phyloP scores from a whole-genome alignment of 2,888 invertebrate species.

The Drepanosiphum platanoidis region DNA sequence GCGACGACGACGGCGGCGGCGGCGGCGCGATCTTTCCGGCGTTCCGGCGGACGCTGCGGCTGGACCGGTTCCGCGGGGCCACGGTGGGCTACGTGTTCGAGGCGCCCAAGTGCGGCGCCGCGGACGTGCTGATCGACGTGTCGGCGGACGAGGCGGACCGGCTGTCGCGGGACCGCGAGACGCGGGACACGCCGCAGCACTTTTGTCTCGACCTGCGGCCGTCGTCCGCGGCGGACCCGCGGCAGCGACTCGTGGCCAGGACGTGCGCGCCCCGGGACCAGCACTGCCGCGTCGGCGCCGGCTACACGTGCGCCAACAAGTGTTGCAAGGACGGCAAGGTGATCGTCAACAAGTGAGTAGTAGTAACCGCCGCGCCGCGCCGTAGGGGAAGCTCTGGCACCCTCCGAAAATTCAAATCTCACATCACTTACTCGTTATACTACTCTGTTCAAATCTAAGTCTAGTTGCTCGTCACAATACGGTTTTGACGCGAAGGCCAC shows the following conservation, averaged over 20 bases:
- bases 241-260: conserved; percentile 64
- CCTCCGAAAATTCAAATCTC: too few species aligned
- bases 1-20: conserved; percentile 34
- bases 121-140: conserved; percentile 63
- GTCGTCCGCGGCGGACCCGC: neutral
- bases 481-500: too few species aligned
- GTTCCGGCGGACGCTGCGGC: conserved; percentile 27
- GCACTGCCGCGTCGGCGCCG: neutral
- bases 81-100: conserved; percentile 35
- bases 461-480: too few species aligned
- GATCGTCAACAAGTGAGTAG: conserved; percentile 16
- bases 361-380: neutral
- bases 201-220: conserved; percentile 30
- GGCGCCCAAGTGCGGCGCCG: conserved; percentile 62
- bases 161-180: neutral
- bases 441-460: too few species aligned
- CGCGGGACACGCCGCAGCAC: neutral
- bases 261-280: conserved; percentile 63
- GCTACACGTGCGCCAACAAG: conserved; percentile 51
- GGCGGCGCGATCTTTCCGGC: too few species aligned
- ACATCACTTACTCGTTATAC: too few species aligned
- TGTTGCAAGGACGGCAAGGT: conserved; percentile 21
- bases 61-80: conserved; percentile 62
- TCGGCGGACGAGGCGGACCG: conserved; percentile 61
- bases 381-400: neutral